Evolutionary conservation across 2,113 vertebrate species (phyloP), one percentile per base, ranked within the genome.

Genomic region (Chrysochloris asiatica): DNA sequence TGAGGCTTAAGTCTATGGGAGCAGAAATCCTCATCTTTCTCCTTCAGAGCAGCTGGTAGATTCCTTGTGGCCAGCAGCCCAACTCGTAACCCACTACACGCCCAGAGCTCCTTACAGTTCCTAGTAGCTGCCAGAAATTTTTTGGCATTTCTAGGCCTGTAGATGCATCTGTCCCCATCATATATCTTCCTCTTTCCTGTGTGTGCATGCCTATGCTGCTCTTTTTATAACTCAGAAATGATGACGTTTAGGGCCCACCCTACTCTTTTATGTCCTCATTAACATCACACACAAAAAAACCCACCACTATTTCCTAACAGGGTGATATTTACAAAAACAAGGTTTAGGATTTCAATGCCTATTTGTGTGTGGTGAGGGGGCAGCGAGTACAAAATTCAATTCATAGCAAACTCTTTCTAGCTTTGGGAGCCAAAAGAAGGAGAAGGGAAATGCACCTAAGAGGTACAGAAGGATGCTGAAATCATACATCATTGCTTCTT

Each of bases 401-500:
- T 36, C 36, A 22, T 38, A 38, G 36, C n/a, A 69, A 24, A 36
- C 61, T 36, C 0, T 67, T 89, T 83, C 14, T 77, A 30, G 26
- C n/a, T 91, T 88, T 45, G 28, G 84, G 30, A 90, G 13, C 56
- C 26, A 50, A 6, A 43, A 63, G 5, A 26, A 36, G 28, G n/a
- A 22, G 30, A 45, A 63, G n/a, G 36, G 17, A 45, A n/a, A 26
- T 33, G 26, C 41, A 24, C 1, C 3, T 47, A 36, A 72, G 45
- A 22, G 11, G 14, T 28, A 48, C 43, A 59, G 19, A 63, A 71
- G 10, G 16, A 4, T 19, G n/a, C 48, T 76, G 45, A 19, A 30
- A 33, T 12, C 1, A 0, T 45, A 6, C 7, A 0, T 24, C 0
- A 0, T 45, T 65, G 28, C 24, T 17, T 71, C 38, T 0, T n/a